These are phyloP conservation scores for Drosophila quadrilineata DNA, from an alignment of 1,140 invertebrate genomes.

Conservation along the genomic window DNA sequence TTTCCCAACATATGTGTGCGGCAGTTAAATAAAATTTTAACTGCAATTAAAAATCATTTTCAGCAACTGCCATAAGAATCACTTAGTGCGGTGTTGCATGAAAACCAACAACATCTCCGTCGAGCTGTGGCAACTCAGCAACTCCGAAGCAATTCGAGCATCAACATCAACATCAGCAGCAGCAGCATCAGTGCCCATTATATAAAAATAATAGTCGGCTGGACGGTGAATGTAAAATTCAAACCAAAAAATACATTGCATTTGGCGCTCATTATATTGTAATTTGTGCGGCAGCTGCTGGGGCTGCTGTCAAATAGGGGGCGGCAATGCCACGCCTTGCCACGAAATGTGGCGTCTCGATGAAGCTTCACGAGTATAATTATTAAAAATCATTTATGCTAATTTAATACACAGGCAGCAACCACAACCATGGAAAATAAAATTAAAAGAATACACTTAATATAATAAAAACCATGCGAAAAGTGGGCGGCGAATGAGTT, in stretches of 20 bases:
- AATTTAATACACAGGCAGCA: constrained; percentile 78
- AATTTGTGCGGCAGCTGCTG: constrained; percentile 69
- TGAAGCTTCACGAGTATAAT: constrained; percentile 63
- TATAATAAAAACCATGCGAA: too few species aligned
- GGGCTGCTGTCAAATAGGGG: background rate
- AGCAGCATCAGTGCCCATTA: constrained; percentile 51
- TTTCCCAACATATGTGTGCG: constrained; percentile 36
- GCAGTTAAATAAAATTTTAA: constrained; percentile 80
- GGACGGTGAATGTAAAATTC: constrained; percentile 62
- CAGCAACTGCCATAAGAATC: constrained; percentile 40
- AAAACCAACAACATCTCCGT: constrained; percentile 36
- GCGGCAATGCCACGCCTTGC: constrained; percentile 1
- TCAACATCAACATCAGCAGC: constrained; percentile 35
- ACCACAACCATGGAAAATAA: constrained; percentile 56
- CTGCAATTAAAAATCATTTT: constrained; percentile 78
- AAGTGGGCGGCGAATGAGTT: constrained; percentile 9
- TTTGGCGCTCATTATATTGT: constrained; percentile 76
- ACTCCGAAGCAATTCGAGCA: constrained; percentile 12
- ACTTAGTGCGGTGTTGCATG: constrained; percentile 33
- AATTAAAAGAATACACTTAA: constrained; percentile 13
- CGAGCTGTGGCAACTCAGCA: background rate
- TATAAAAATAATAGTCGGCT: constrained; percentile 76
- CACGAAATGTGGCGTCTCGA: constrained; percentile 22
- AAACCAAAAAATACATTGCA: constrained; percentile 64
- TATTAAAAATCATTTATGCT: constrained; percentile 80